Percentiles rank a stretch among this genome's conserved stretches.
phyloP scores from a whole-genome alignment of 1,140 invertebrate genomes.

The Drosophila mauritiana region DNA sequence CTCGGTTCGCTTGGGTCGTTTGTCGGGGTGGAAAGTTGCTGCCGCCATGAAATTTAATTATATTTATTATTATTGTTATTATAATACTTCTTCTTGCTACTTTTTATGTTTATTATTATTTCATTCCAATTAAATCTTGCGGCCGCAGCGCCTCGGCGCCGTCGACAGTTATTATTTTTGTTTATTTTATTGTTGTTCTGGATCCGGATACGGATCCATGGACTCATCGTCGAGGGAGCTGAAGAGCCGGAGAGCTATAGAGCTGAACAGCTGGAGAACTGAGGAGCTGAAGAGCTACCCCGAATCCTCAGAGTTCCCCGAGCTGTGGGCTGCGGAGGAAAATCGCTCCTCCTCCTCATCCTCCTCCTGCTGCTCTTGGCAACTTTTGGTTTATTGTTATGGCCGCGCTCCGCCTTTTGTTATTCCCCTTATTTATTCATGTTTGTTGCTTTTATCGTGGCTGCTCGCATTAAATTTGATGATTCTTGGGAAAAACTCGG shows the following conservation, averaged over 20 bases:
- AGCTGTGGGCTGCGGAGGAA: slow-evolving; percentile 3
- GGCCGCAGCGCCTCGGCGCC: slow-evolving; percentile 40
- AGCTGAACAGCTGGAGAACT: no score
- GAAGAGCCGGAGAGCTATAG: no score
- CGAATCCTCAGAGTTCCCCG: no score
- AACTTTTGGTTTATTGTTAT: slow-evolving; percentile 70
- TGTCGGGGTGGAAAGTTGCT: slow-evolving; percentile 26
- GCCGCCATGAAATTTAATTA: slow-evolving; percentile 77
- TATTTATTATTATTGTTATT: slow-evolving; percentile 83
- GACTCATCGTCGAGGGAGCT: slow-evolving; percentile 38
- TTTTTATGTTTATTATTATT: slow-evolving; percentile 81
- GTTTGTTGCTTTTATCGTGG: slow-evolving; percentile 53
- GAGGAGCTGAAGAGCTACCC: no score
- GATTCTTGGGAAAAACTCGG: slow-evolving; percentile 58
- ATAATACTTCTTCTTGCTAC: slow-evolving; percentile 63
- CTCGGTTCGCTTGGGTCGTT: not conserved
- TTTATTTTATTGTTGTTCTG: slow-evolving; percentile 40
- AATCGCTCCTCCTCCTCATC: slow-evolving; percentile 1
- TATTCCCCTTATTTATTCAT: slow-evolving; percentile 59
- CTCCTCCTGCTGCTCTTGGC: slow-evolving; percentile 21
- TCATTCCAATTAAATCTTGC: slow-evolving; percentile 81
- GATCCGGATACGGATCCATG: not conserved
- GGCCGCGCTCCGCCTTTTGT: slow-evolving; percentile 42
- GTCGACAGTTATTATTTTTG: slow-evolving; percentile 54
- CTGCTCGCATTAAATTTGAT: slow-evolving; percentile 69